Evolutionary conservation across 2,888 invertebrate genomes (phyloP), one percentile per base, ranked within the genome.

Genomic region (Dolichopus griseipennis): DNA sequence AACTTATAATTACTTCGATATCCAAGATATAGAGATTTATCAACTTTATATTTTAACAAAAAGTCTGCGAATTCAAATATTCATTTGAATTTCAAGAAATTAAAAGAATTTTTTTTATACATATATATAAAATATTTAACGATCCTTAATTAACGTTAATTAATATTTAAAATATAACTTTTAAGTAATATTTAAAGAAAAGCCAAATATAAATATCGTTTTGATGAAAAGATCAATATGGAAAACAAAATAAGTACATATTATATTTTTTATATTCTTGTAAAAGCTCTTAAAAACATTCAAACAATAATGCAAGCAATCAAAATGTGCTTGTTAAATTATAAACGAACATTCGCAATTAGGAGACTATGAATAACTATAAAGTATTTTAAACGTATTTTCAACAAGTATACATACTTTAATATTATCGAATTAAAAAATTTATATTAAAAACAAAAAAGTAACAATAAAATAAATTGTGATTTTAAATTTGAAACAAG

Each of bases 201-300:
- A 27, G 27, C 27, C 27, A 27, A 27, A 27, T 27, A 27, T 27
- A 27, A 27, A 27, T 27, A 27, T 27, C 27, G 27, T 27, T 27
- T 27, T 27, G 27, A 27, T 27, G 27, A 27, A 27, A 27, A 27
- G 8, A 37, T 37, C 37, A 52, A 52, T 18, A n/a, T 52, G 6
- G 2, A 52, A 12, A 52, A 12, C 15, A 52, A 52, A 6, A 52
- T 52, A 52, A 27, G 2, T 27, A n/a, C n/a, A n/a, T n/a, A 27
- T 27, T 52, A 52, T 52, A 52, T 52, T 52, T 52, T 52, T 52
- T 52, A 52, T 52, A 52, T 52, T 41, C 41, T 41, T 52, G 52
- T 52, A 52, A 52, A 52, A 15, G 6, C 18, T 52, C 6, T n/a
- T 52, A 52, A 52, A 52, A 52, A 18, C 9, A 18, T 52, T 18